Percentiles rank a stretch among this genome's conserved stretches.
Evolutionary conservation across 2,797 vertebrate genomes (phyloP).

Genomic region (Iguana delicatissima): DNA sequence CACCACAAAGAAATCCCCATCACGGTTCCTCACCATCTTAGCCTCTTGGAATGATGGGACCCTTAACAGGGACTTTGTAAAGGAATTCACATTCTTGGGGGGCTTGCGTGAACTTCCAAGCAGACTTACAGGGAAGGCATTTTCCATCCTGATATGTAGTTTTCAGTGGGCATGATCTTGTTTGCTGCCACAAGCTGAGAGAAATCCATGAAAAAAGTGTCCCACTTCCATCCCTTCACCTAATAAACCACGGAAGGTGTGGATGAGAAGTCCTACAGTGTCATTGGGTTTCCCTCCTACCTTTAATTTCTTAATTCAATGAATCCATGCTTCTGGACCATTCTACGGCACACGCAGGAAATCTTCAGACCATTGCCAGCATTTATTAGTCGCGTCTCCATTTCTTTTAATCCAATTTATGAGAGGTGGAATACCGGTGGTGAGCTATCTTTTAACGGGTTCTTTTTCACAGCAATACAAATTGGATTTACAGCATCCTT

Average conservation of each 20-base stretch:
- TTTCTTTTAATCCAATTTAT: background rate
- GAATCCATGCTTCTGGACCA: background rate
- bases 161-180: too few species aligned
- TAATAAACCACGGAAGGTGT: background rate
- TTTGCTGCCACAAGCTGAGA: background rate
- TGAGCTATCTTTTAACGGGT: background rate
- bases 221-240: background rate
- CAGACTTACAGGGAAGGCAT: too few species aligned
- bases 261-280: rapidly evolving
- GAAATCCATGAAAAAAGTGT: background rate
- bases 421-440: background rate
- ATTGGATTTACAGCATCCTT: background rate
- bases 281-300: background rate
- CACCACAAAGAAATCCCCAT: too few species aligned
- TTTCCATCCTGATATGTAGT: too few species aligned
- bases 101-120: too few species aligned
- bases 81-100: too few species aligned
- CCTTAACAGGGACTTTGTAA: too few species aligned
- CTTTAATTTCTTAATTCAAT: background rate
- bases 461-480: background rate
- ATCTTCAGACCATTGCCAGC: background rate
- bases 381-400: background rate
- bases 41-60: too few species aligned
- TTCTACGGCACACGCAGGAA: background rate
- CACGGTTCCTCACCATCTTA: too few species aligned